phyloP scores from a whole-genome alignment of 1,140 invertebrate species.

The Halesus radiatus region DNA sequence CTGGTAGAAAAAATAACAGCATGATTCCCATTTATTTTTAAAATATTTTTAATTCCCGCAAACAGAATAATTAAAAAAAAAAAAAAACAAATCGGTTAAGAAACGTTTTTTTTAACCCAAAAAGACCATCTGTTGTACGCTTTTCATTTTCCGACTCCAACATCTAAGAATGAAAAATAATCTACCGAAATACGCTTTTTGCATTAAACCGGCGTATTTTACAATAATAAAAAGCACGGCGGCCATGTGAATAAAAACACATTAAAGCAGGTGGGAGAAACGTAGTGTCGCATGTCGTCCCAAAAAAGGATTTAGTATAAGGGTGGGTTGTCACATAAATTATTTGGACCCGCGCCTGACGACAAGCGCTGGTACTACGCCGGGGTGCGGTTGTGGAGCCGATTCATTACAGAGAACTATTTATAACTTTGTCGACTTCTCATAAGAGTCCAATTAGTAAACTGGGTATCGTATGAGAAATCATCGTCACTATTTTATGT shows the following conservation, averaged over 20 bases:
- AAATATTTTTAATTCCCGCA: no score
- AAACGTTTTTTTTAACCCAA: no score
- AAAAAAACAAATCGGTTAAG: no score
- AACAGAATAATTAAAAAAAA: no score
- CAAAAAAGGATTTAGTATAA: conserved; percentile 34
- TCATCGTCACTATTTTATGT: no score
- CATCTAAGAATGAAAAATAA: not conserved
- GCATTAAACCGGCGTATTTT: conserved; percentile 21
- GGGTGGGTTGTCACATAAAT: conserved; percentile 37
- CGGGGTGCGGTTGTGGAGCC: not conserved
- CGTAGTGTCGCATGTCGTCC: conserved; percentile 18
- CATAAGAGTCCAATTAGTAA: not conserved
- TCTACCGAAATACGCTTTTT: not conserved
- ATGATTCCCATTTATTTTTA: no score
- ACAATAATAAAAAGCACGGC: conserved; percentile 3
- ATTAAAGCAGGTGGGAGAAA: conserved; percentile 31
- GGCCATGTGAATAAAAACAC: conserved; percentile 39
- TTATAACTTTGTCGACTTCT: not conserved
- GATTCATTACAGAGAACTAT: not conserved
- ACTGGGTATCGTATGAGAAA: not conserved
- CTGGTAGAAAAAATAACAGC: no score
- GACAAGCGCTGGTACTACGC: conserved; percentile 8
- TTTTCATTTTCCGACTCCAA: no score
- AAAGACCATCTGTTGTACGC: no score
- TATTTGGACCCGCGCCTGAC: conserved; percentile 27